These are phyloP conservation scores for Sympetrum striolatum DNA, from an alignment of 2,888 invertebrate species.

Conservation along the genomic window DNA sequence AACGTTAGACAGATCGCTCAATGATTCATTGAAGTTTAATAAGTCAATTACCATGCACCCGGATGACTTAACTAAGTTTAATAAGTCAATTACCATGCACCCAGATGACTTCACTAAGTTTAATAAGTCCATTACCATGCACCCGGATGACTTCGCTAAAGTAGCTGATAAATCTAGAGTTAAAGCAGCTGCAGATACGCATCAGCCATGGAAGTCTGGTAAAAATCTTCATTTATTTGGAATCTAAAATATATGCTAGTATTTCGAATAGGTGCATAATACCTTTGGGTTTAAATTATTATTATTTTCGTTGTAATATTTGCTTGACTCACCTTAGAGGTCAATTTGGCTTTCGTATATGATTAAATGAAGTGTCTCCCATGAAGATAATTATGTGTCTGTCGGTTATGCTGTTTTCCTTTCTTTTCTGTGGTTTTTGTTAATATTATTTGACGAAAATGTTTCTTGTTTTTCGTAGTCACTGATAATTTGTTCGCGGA, in stretches of 20 bases:
- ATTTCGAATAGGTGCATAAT: too few species aligned
- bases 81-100: background rate
- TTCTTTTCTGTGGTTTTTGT: background rate
- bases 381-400: too few species aligned
- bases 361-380: too few species aligned
- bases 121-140: background rate
- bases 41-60: background rate
- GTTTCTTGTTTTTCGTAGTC: constrained; percentile 46
- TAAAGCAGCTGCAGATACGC: background rate
- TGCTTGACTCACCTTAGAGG: too few species aligned
- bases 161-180: background rate
- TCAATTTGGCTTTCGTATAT: too few species aligned
- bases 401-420: background rate
- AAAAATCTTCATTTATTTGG: background rate
- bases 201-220: constrained; percentile 35
- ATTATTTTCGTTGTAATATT: too few species aligned
- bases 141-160: background rate
- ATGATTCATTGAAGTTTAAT: background rate
- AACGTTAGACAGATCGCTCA: background rate
- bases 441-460: background rate
- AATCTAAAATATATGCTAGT: too few species aligned
- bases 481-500: constrained; percentile 50
- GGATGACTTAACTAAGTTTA: background rate
- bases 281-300: too few species aligned
- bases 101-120: background rate